Evolutionary conservation across 2,888 invertebrate genomes (phyloP), one percentile per base, ranked within the genome.

Genomic region (Eledone cirrhosa): DNA sequence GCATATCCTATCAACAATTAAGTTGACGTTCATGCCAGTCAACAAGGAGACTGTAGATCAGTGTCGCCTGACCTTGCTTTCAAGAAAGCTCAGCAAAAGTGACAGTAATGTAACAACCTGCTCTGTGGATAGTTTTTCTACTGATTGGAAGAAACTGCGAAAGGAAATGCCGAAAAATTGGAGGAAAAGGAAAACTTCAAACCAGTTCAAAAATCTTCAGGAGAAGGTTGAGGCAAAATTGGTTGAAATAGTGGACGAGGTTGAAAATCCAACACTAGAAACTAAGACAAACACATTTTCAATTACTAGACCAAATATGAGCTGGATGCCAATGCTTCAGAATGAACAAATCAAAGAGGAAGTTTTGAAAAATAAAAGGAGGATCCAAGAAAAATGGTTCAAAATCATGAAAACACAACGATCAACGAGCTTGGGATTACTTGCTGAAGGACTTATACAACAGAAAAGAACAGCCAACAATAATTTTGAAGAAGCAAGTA

Each of bases 1-100:
- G 3, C 99, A 99, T 90, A 98, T 99, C 88, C 92, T 99, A 89
- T 95, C 99, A 63, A 96, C 98, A 5, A 98, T 98, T 14, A 84
- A 85, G 48, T 82, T 89, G n/a, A 11, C 16, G 2, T 41, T 41
- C 2, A 72, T 16, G 5, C 8, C 24, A 31, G 22, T 72, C 33
- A 72, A 13, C 22, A 33, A 41, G 13, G 5, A n/a, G 22, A 24
- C 11, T 41, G 11, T 41, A 5, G 41, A 41, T 8, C 8, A 41
- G 11, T 41, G 41, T 41, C 41, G 41, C 3, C 41, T 8, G 41
- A 41, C 8, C 11, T 11, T 41, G 11, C 41, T 41, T 41, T 41
- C 41, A 41, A 3, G 8, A 2, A 41, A 11, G 5, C 5, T 8
- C 5, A 11, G 41, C 3, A 11, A 41, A 5, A 41, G 11, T 41